A percentile compares a stretch with the other conserved stretches of the same genome.
Conservation (phyloP, 2,888 invertebrate species). For the Geotrupes spiniger region DNA sequence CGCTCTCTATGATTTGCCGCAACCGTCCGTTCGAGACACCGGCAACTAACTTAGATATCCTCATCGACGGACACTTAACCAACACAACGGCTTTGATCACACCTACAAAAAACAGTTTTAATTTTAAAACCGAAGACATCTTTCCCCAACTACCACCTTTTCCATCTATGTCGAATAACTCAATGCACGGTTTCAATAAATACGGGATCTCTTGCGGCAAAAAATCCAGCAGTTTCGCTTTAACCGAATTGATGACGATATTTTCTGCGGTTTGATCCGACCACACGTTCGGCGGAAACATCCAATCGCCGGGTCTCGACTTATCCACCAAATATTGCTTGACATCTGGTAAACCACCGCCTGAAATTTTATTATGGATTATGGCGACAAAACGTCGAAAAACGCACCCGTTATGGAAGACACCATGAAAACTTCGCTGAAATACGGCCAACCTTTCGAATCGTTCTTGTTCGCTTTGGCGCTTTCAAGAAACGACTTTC, state of each 20-base stretch:
- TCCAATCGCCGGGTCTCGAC: slow-evolving; percentile 66
- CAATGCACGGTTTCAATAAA: slow-evolving; percentile 61
- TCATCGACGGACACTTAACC: slow-evolving; percentile 62
- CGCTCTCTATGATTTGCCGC: slow-evolving; percentile 62
- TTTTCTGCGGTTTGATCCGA: slow-evolving; percentile 72
- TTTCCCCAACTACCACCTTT: too few species aligned
- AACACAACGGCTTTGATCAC: slow-evolving; percentile 57
- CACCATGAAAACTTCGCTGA: slow-evolving; percentile 87
- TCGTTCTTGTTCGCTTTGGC: slow-evolving; percentile 26
- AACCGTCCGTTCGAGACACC: slow-evolving; percentile 68
- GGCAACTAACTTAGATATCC: slow-evolving; percentile 63
- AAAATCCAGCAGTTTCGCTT: slow-evolving; percentile 80
- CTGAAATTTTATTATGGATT: slow-evolving; percentile 32
- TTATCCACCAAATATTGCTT: slow-evolving; percentile 62
- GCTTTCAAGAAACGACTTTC: slow-evolving; percentile 36
- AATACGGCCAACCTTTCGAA: slow-evolving; percentile 66
- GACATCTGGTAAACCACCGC: slow-evolving; percentile 44
- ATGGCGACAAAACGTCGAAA: slow-evolving; percentile 47
- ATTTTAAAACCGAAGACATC: too few species aligned
- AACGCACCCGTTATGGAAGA: slow-evolving; percentile 78
- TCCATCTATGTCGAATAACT: slow-evolving; percentile 61
- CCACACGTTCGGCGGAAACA: slow-evolving; percentile 64
- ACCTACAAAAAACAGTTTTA: too few species aligned
- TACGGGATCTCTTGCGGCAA: slow-evolving; percentile 88
- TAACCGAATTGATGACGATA: slow-evolving; percentile 71